Conservation (phyloP, 2,888 invertebrate genomes). For the Platycheirus rosarum region DNA sequence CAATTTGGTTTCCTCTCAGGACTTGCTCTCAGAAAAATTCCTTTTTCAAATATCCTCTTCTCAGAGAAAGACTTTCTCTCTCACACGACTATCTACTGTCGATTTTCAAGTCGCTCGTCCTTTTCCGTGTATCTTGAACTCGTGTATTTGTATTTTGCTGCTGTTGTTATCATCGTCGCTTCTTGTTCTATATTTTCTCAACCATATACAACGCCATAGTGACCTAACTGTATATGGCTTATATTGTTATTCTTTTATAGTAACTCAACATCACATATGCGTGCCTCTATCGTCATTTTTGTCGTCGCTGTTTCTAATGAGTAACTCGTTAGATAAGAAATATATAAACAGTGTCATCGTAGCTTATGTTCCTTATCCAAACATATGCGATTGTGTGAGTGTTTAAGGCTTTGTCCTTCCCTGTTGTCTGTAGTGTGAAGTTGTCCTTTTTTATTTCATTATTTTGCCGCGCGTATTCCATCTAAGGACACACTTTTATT, state of each 20-base stretch:
- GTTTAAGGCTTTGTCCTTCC: conserved; percentile 28
- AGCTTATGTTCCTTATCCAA: conserved; percentile 18
- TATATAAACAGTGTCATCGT: conserved; percentile 66
- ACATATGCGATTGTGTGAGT: conserved; percentile 32
- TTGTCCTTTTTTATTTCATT: not conserved
- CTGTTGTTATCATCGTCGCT: conserved; percentile 54
- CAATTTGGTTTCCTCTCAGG: conserved; percentile 39
- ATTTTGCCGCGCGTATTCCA: conserved; percentile 26
- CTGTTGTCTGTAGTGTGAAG: conserved; percentile 23
- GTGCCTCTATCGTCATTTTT: conserved; percentile 48
- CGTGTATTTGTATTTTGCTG: conserved; percentile 40
- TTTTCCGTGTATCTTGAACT: conserved; percentile 54
- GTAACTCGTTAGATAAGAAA: conserved; percentile 65
- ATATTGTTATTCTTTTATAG: conserved; percentile 54
- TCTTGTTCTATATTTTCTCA: conserved; percentile 49
- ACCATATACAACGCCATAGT: conserved; percentile 37
- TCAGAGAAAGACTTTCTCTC: conserved; percentile 5
- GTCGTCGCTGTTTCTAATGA: conserved; percentile 50
- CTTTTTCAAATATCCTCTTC: not conserved
- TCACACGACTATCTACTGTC: conserved; percentile 27
- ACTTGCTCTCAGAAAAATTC: conserved; percentile 46
- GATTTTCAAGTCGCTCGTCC: conserved; percentile 29
- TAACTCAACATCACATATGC: conserved; percentile 46
- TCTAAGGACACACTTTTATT: conserved; percentile 22
- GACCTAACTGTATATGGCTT: conserved; percentile 54